Percentiles rank a stretch among this genome's conserved stretches.
These are phyloP conservation scores for Cinclus cinclus DNA, from an alignment of 2,113 vertebrate genomes.

Conservation along the genomic window DNA sequence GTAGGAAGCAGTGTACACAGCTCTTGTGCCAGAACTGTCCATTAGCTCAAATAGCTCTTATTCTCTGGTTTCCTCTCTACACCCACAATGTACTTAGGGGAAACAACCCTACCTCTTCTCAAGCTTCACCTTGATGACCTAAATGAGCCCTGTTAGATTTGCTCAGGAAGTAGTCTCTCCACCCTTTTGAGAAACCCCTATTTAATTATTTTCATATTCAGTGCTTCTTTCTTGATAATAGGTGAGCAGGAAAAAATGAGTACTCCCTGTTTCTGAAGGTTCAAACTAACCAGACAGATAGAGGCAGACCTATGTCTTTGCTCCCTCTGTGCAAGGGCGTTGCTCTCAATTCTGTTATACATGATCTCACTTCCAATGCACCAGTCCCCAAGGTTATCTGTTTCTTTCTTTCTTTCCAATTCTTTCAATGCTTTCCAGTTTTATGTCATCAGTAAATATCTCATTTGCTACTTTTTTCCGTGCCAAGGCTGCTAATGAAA, in stretches of 20 bases:
- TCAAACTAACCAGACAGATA: neutral
- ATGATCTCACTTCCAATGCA: neutral
- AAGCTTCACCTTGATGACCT: neutral
- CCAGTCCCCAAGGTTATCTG: neutral
- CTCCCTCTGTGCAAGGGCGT: neutral
- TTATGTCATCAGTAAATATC: conserved; percentile 6
- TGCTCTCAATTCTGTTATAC: neutral
- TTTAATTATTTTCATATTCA: neutral
- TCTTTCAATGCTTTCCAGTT: conserved; percentile 21
- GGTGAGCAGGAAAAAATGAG: neutral
- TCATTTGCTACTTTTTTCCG: neutral
- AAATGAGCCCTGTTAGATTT: neutral
- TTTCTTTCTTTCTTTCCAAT: neutral
- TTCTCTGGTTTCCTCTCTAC: neutral
- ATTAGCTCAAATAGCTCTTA: neutral
- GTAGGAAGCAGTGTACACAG: neutral
- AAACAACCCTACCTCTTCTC: neutral
- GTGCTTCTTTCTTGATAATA: neutral
- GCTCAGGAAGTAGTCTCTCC: neutral
- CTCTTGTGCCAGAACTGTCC: neutral
- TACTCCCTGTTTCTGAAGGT: neutral
- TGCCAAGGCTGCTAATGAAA: conserved; percentile 14
- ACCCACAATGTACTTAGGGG: neutral
- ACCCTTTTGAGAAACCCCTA: neutral
- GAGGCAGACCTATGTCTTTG: neutral